Evolutionary conservation across 2,797 vertebrate species (phyloP), one percentile per base, ranked within the genome.

Genomic region (Epinephelus awoara): DNA sequence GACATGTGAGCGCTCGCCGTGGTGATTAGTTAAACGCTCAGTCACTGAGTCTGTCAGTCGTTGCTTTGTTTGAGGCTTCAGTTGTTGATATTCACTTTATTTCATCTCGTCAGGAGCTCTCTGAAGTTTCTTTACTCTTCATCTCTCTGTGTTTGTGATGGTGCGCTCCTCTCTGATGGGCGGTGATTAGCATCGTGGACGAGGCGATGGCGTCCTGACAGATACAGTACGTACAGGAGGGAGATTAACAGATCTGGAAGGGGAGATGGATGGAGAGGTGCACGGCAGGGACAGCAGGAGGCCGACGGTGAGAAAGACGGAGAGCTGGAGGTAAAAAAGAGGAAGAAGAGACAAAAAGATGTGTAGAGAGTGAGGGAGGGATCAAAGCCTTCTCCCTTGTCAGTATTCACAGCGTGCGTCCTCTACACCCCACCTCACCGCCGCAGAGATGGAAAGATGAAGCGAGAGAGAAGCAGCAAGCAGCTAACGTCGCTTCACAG

Each of bases 381-480:
- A 89, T 91, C 86, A 93, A 91, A 91, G 91, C 56, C 50, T 70
- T 58, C 64, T 76, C 67, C 42, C 77, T 55, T 79, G 82, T 92
- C 89, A 85, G 91, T 89, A 89, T 92, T 90, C 89, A 79, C 80
- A 75, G 85, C 34, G 6, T 82, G 85, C 17, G 2, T 78, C 78
- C 80, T 85, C 88, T 27, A 46, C 72, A 81, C 64, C 57, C 77
- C 64, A 77, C 72, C 79, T 75, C 85, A 68, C 62, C n/a, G 51
- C 75, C n/a, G 34, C 54, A 75, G 79, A 76, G 85, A 91, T 85
- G 72, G 68, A 62, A 44, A 59, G 87, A 90, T 87, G 85, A 86
- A 85, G 84, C 44, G 9, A 50, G 70, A 56, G 71, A 72, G 76
- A 75, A 76, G 61, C 72, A 80, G 69, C 66, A 4, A 82, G 84